Base-by-base conservation (phyloP, 2,113 vertebrate genomes). In the Urocynchramus pylzowi region DNA sequence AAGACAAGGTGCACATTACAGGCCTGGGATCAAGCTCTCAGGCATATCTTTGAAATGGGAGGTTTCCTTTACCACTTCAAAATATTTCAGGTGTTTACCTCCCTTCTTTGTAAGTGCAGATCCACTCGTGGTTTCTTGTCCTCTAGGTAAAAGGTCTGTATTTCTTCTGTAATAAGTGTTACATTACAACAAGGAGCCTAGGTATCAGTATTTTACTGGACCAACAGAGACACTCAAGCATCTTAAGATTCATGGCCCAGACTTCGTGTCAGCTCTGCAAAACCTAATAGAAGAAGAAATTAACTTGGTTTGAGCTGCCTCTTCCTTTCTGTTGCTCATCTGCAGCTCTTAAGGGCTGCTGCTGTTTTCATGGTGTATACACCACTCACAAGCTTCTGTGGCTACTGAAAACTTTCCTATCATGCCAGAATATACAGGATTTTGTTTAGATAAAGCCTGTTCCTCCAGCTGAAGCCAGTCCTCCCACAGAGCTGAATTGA, bases 1-100 rank as follows among this genome's bases (percentile, higher is more conserved):
- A 80, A 50, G 37, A 53, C 31, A 49, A 87, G 15, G 31, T 82
- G 24, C 37, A 45, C 0, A 0, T 41, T 69, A 54, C 0, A 0
- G 59, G n/a, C 23, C n/a, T 65, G 42, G 44, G 39, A 74, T 68
- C 77, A 52, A 27, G 37, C 49, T 93, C 67, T 31, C 35, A 70
- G 61, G 17, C 19, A 42, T 28, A 49, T 73, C n/a, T 90, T 73
- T 42, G 44, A 60, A 70, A 77, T 5, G 1, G 24, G 14, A 68
- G 19, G 19, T 84, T 93, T 84, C 60, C 79, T 78, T 74, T 74
- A 74, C 41, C 69, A 80, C 60, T 91, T 84, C 47, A 91, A 44
- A 85, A 74, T 54, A 26, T 63, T 57, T 59, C 33, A 68, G 39
- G 27, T 17, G 1, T 83, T 90, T 52, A 59, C 35, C 16, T 86